These are phyloP conservation scores for Bos javanicus DNA, from an alignment of 2,113 vertebrate genomes.

Conservation along the genomic window DNA sequence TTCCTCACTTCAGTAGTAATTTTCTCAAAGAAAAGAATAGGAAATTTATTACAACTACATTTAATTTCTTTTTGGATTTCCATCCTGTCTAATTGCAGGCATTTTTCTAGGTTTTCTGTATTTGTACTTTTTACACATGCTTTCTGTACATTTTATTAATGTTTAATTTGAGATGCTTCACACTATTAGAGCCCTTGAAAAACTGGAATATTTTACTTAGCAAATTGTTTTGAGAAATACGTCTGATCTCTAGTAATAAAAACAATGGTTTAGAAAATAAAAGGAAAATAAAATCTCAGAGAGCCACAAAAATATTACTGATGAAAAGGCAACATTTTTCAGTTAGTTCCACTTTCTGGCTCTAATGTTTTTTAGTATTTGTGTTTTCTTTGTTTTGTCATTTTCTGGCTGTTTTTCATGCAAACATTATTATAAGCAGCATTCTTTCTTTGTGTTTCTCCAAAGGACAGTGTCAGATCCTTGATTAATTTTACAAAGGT, in stretches of 20 bases:
- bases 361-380: slow-evolving; percentile 57
- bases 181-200: slow-evolving; percentile 71
- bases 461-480: slow-evolving; percentile 71
- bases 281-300: slow-evolving; percentile 64
- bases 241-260: slow-evolving; percentile 77
- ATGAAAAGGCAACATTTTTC: slow-evolving; percentile 61
- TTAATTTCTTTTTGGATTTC: slow-evolving; percentile 93
- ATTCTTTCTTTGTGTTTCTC: slow-evolving; percentile 66
- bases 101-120: slow-evolving; percentile 79
- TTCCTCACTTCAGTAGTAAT: slow-evolving; percentile 91
- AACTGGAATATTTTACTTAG: slow-evolving; percentile 76
- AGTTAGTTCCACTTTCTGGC: slow-evolving; percentile 52
- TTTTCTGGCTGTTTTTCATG: slow-evolving; percentile 53
- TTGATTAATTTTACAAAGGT: slow-evolving; percentile 77
- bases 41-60: slow-evolving; percentile 92
- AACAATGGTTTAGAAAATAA: slow-evolving; percentile 75
- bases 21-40: slow-evolving; percentile 91
- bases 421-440: slow-evolving; percentile 64
- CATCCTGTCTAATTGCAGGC: slow-evolving; percentile 90
- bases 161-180: slow-evolving; percentile 81
- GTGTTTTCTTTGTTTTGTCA: slow-evolving; percentile 69
- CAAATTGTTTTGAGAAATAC: slow-evolving; percentile 77
- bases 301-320: slow-evolving; percentile 65
- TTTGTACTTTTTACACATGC: slow-evolving; percentile 79
- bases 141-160: slow-evolving; percentile 81